Percentiles rank a stretch among this genome's conserved stretches.
Evolutionary conservation across 2,797 vertebrate genomes (phyloP).

Genomic region (Heterohyrax brucei): DNA sequence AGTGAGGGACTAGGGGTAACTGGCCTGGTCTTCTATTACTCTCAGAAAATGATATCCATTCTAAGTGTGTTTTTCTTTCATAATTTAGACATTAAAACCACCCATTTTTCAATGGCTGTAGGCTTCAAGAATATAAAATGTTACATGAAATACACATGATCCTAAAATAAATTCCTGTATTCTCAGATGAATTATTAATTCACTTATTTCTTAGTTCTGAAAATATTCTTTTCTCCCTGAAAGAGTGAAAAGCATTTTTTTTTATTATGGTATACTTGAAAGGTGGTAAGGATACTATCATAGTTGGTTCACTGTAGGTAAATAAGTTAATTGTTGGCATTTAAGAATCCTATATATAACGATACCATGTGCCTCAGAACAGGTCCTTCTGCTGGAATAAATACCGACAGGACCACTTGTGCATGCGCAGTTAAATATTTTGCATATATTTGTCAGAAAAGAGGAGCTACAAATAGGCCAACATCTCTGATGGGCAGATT

Average conservation of each 20-base stretch:
- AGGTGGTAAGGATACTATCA: constrained; percentile 14
- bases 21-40: background rate
- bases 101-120: constrained; percentile 63
- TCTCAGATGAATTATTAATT: constrained; percentile 55
- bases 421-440: constrained; percentile 37
- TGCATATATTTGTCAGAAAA: constrained; percentile 55
- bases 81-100: constrained; percentile 56
- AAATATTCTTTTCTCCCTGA: constrained; percentile 23
- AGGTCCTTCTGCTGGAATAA: constrained; percentile 22
- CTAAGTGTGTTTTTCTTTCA: constrained; percentile 62
- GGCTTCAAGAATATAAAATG: constrained; percentile 45
- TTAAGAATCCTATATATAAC: constrained; percentile 17
- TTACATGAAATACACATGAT: constrained; percentile 28
- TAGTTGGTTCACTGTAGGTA: background rate
- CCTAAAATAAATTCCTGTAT: constrained; percentile 31
- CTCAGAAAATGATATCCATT: constrained; percentile 65
- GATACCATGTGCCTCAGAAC: background rate
- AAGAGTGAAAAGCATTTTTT: constrained; percentile 35
- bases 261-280: constrained; percentile 58
- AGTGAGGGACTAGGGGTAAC: background rate
- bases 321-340: background rate
- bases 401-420: background rate
- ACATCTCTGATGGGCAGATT: constrained; percentile 16
- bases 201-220: constrained; percentile 29
- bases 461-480: constrained; percentile 25